Conservation (phyloP, 1,140 invertebrate species). For the Bombus fervidus region DNA sequence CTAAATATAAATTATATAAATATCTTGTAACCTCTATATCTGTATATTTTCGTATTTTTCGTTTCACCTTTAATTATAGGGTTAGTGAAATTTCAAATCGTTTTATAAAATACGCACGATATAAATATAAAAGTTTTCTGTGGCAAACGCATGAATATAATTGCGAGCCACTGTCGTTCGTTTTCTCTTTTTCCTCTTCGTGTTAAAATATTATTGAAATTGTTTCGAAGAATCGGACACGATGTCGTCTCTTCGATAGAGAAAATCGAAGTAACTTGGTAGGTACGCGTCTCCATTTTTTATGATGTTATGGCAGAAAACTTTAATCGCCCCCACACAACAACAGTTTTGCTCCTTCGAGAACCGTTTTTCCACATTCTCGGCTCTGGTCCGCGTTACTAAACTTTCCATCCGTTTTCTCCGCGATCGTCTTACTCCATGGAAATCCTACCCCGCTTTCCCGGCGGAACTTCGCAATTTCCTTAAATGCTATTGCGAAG, state of each 20-base stretch:
- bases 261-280: not conserved
- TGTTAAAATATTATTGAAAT: not conserved
- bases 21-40: too few relatives aligned
- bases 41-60: too few relatives aligned
- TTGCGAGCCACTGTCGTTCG: not conserved
- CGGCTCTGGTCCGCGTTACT: not conserved
- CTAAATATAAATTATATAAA: too few relatives aligned
- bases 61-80: too few relatives aligned
- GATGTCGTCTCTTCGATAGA: not conserved
- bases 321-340: not conserved
- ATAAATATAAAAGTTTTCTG: too few relatives aligned
- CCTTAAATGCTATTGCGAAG: slow-evolving; percentile 12
- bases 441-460: slow-evolving; percentile 4
- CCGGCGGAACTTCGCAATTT: slow-evolving; percentile 15
- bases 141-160: too few relatives aligned
- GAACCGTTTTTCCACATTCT: slow-evolving; percentile 2
- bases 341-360: not conserved
- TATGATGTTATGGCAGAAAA: slow-evolving; percentile 13
- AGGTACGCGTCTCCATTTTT: not conserved
- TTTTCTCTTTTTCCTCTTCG: too few relatives aligned
- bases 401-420: not conserved
- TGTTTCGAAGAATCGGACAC: not conserved
- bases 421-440: slow-evolving; percentile 5
- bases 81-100: too few relatives aligned
- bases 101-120: too few relatives aligned